phyloP scores from a whole-genome alignment of 2,888 invertebrate species.

The Magallana nippona region DNA sequence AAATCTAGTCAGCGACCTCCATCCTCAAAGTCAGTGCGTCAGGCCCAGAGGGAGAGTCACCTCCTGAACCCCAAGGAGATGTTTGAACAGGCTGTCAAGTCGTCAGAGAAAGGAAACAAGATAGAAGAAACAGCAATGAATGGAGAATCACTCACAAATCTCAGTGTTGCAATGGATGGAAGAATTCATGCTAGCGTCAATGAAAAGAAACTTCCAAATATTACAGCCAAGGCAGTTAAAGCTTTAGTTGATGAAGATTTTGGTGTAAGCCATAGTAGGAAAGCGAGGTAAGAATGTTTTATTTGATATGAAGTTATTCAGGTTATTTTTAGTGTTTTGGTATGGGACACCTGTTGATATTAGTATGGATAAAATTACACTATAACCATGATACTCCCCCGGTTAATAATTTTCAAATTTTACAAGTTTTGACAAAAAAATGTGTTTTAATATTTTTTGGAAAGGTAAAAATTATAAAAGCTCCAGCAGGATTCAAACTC shows the following conservation, averaged over 20 bases:
- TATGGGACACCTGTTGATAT: no score
- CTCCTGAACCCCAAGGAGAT: slow-evolving; percentile 62
- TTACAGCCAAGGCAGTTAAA: slow-evolving; percentile 11
- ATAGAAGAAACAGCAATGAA: background rate
- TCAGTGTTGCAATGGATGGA: slow-evolving; percentile 1
- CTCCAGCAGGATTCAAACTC: background rate
- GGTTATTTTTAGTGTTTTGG: no score
- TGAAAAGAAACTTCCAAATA: slow-evolving; percentile 24
- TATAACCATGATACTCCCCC: no score
- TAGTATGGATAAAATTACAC: no score
- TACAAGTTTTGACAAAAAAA: no score
- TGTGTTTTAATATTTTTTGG: no score
- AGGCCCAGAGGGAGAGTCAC: slow-evolving; percentile 37
- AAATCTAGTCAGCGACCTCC: slow-evolving; percentile 58
- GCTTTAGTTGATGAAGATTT: slow-evolving; percentile 35
- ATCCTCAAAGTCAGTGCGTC: slow-evolving; percentile 52
- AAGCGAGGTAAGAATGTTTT: background rate
- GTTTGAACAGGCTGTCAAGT: slow-evolving; percentile 63
- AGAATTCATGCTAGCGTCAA: background rate
- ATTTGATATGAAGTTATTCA: no score
- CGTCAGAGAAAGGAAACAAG: slow-evolving; percentile 12
- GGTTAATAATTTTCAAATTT: no score
- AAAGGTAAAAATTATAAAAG: no score
- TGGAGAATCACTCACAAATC: background rate
- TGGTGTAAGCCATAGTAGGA: background rate